These are phyloP conservation scores for Bostrychus sinensis DNA, from an alignment of 2,113 vertebrate genomes.

Conservation along the genomic window DNA sequence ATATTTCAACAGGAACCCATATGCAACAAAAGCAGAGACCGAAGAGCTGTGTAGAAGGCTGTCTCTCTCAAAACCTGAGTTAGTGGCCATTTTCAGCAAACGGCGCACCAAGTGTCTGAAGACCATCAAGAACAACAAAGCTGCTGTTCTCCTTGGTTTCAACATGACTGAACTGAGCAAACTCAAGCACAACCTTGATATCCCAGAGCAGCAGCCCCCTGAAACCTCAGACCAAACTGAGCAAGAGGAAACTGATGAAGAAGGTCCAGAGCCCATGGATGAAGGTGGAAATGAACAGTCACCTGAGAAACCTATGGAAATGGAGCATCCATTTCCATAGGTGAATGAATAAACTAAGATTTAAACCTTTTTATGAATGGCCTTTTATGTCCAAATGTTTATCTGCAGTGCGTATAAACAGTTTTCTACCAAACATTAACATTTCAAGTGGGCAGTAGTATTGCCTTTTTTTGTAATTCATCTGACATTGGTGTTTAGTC, in stretches of 20 bases:
- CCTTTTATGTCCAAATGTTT: constrained; percentile 36
- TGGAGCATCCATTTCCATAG: background rate
- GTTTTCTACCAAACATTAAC: constrained; percentile 10
- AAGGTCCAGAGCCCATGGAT: background rate
- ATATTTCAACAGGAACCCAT: constrained; percentile 91
- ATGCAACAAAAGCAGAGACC: constrained; percentile 86
- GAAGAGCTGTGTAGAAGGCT: constrained; percentile 84
- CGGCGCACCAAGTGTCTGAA: constrained; percentile 88
- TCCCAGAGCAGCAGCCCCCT: constrained; percentile 59
- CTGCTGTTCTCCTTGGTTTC: constrained; percentile 89
- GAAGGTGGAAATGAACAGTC: constrained; percentile 22
- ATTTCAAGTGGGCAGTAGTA: background rate
- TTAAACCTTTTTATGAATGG: constrained; percentile 16
- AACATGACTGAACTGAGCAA: constrained; percentile 89
- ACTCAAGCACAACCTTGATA: constrained; percentile 85
- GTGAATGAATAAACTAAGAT: constrained; percentile 5
- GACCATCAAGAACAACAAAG: constrained; percentile 80
- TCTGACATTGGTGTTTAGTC: constrained; percentile 29
- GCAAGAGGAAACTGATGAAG: constrained; percentile 36
- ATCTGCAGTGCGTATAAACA: constrained; percentile 7
- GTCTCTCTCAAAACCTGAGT: constrained; percentile 83
- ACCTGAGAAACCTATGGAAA: constrained; percentile 7
- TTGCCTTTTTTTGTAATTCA: constrained; percentile 14
- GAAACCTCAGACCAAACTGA: constrained; percentile 8
- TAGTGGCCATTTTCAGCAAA: constrained; percentile 85